Evolutionary conservation across 1,140 invertebrate species (phyloP), one percentile per base, ranked within the genome.

Genomic region (Bombus confusus): DNA sequence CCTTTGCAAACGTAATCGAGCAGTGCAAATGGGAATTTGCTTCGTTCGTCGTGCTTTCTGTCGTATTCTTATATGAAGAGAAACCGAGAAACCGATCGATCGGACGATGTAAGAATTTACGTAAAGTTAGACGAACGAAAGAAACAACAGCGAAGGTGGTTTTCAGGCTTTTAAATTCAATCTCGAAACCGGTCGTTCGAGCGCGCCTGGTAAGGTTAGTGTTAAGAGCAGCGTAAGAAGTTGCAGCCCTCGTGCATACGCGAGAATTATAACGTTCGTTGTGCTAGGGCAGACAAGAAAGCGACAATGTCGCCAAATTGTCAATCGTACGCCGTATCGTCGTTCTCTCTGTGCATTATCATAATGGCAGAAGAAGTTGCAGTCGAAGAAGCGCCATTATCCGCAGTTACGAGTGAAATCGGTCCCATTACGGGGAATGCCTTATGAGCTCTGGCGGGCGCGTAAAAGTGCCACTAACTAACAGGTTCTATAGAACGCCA

Each of bases 341-440:
- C 28, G n/a, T 4, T 9, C 15, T 37, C 18, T 31, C 15, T 15
- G 66, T 39, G 37, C 25, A 71, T 71, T 39, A 71, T 28, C 68
- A 71, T 71, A 71, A 71, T 71, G 68, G 37, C 6, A 25, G 68
- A 39, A 71, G 25, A 28, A 39, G 68, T 39, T 71, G 10, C 37
- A 39, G 3, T 39, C 22, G 68, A 71, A 71, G 68, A 71, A 71
- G 37, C 68, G 68, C 68, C 68, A 39, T 71, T 71, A 71, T 39
- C 68, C 68, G 25, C 68, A 39, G 68, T 71, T 71, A 71, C 68
- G 68, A 39, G 25, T 71, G 68, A 71, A 71, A 71, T 71, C 68
- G 68, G 37, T 39, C 37, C 68, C 68, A 69, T 69, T 69, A 39
- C 68, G 37, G 68, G 5, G 68, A 69, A 69, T 69, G 68, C 37